Evolutionary conservation across 2,113 vertebrate species (phyloP).

Genomic region (Thomomys bottae): DNA sequence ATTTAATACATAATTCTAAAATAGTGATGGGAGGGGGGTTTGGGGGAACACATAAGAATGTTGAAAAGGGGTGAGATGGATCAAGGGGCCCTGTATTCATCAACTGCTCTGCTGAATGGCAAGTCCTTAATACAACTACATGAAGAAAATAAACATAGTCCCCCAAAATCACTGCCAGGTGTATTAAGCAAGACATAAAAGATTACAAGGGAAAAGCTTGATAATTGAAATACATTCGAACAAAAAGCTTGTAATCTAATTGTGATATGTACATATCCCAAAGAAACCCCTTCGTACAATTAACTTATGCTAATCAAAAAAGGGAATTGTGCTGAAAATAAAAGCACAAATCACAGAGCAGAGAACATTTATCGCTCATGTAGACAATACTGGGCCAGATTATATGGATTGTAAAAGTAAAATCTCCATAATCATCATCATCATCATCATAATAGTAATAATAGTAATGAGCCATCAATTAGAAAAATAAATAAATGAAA

Average conservation of each 20-base stretch:
- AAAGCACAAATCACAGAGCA: not conserved
- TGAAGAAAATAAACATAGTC: not conserved
- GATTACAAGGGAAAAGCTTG: not conserved
- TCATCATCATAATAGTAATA: not conserved
- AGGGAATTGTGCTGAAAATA: not conserved
- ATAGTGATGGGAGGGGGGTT: too few relatives aligned
- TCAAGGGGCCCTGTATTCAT: too few relatives aligned
- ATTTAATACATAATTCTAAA: too few relatives aligned
- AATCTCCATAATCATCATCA: too few relatives aligned
- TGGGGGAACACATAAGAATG: too few relatives aligned
- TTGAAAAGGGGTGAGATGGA: too few relatives aligned
- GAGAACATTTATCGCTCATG: not conserved
- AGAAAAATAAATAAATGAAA: not conserved
- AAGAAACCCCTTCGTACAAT: too few relatives aligned
- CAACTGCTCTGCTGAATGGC: too few relatives aligned
- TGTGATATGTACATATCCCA: too few relatives aligned
- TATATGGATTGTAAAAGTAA: not conserved
- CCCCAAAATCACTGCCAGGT: not conserved
- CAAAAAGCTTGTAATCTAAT: not conserved
- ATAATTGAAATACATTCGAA: conserved; percentile 17
- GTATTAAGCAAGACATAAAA: conserved; percentile 7
- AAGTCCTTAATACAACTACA: too few relatives aligned
- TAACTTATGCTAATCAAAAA: not conserved
- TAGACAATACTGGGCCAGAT: not conserved
- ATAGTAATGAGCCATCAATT: not conserved